phyloP scores from a whole-genome alignment of 2,888 invertebrate genomes.

The Hirudinaria manillensis region DNA sequence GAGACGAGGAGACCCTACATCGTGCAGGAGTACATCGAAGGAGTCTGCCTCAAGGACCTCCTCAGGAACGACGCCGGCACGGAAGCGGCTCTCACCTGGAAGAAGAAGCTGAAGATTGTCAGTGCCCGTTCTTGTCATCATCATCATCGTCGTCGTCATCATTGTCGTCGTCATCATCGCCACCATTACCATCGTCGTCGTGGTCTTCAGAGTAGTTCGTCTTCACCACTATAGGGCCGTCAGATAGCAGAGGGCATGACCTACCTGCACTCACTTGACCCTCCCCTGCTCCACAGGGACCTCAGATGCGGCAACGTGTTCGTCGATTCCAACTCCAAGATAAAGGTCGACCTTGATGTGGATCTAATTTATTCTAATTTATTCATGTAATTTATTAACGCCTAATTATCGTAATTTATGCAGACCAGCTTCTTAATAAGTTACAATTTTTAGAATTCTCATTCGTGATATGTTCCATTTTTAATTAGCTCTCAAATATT shows the following conservation, averaged over 20 bases:
- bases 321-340: conserved; percentile 36
- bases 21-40: conserved; percentile 47
- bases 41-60: conserved; percentile 45
- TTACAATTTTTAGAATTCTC: too few species aligned
- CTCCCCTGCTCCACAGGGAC: conserved; percentile 50
- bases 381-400: not conserved
- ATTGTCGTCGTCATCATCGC: conserved; percentile 20
- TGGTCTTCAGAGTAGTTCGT: not conserved
- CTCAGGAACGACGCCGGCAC: conserved; percentile 36
- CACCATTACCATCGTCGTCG: not conserved
- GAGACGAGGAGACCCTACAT: conserved; percentile 48
- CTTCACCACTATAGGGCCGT: conserved; percentile 43
- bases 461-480: too few species aligned
- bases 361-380: not conserved
- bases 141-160: conserved; percentile 17
- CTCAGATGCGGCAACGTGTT: conserved; percentile 50
- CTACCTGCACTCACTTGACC: conserved; percentile 49
- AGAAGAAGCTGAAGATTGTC: conserved; percentile 20
- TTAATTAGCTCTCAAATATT: too few species aligned
- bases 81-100: conserved; percentile 41
- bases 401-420: too few species aligned
- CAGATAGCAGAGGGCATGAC: conserved; percentile 51
- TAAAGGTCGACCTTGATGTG: conserved; percentile 17
- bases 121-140: conserved; percentile 7
- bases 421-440: too few species aligned